These are phyloP conservation scores for Galerucella calmariensis DNA, from an alignment of 2,888 invertebrate genomes.

Conservation along the genomic window DNA sequence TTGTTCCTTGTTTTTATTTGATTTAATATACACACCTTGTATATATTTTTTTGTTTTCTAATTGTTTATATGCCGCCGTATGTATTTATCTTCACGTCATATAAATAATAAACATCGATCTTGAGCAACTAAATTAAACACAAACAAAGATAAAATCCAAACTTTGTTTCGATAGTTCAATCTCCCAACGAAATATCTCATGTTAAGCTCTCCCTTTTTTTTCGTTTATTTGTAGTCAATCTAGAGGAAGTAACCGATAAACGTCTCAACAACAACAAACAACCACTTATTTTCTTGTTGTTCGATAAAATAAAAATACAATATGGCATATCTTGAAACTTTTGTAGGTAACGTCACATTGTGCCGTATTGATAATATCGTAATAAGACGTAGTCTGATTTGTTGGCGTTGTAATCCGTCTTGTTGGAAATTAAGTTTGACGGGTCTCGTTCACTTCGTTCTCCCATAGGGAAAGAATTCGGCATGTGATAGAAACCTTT, in stretches of 20 bases:
- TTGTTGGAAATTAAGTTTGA: slow-evolving; percentile 31
- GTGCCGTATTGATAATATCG: slow-evolving; percentile 19
- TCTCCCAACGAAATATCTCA: not conserved
- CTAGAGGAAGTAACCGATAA: slow-evolving; percentile 13
- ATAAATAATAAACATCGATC: slow-evolving; percentile 3
- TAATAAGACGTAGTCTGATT: slow-evolving; percentile 12
- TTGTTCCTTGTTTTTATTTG: no score
- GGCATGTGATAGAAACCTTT: slow-evolving; percentile 1
- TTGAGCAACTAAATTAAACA: not conserved
- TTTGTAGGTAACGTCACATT: slow-evolving; percentile 9
- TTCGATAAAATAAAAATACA: slow-evolving; percentile 6
- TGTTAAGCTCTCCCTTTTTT: not conserved
- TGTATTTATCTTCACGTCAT: not conserved
- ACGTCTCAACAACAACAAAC: slow-evolving; percentile 16
- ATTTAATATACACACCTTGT: not conserved
- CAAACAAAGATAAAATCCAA: not conserved
- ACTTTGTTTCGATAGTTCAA: not conserved
- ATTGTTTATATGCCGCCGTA: not conserved
- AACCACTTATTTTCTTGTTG: slow-evolving; percentile 6
- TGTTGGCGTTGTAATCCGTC: slow-evolving; percentile 28
- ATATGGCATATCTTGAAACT: slow-evolving; percentile 17
- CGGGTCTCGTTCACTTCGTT: slow-evolving; percentile 15
- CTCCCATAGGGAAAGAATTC: slow-evolving; percentile 9
- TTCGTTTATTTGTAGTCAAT: slow-evolving; percentile 16
- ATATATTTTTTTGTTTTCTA: not conserved